Evolutionary conservation across 2,888 invertebrate genomes (phyloP), one percentile per base, ranked within the genome.

Genomic region (Dryobota labecula): DNA sequence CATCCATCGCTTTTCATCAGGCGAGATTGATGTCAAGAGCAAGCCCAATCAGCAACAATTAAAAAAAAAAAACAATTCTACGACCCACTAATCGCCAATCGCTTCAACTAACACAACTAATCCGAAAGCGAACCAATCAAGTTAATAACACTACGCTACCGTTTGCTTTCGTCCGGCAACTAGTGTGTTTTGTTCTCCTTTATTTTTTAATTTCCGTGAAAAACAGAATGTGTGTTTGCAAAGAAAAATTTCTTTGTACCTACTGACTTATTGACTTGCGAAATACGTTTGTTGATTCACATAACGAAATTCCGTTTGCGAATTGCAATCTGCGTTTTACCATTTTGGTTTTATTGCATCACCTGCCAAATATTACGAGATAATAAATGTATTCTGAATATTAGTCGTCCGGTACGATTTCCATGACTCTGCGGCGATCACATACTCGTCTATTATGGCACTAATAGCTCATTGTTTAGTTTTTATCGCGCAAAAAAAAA

Each of bases 341-440:
- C 20, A 43, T 20, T 5, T 41, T 27, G 4, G 18, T 38, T 58
- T 58, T 38, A 24, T 24, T 38, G 24, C 9, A 24, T 6, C 18
- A 24, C 3, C 6, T 58, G 18, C 3, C 11, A 13, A 33, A 4
- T 36, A 24, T 6, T 36, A 36, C 18, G 24, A 11, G 6, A 24
- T 24, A 7, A 2, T 38, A 58, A 51, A 38, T n/a, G n/a, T n/a
- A n/a, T n/a, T n/a, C n/a, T n/a, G n/a, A n/a, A n/a, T n/a, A 76
- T 82, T 82, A 76, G 65, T 60, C 65, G 63, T 54, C 51, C 62
- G 70, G 76, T 76, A 62, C 68, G 60, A 70, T 83, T 75, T 76
- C 41, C 51, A 69, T 60, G 18, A 47, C 62, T 27, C 20, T 15
- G 56, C 47, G 47, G 61, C 36, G 63, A 56, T 36, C 69, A 72